phyloP scores from a whole-genome alignment of 2,113 vertebrate genomes.

The Ellobius talpinus region DNA sequence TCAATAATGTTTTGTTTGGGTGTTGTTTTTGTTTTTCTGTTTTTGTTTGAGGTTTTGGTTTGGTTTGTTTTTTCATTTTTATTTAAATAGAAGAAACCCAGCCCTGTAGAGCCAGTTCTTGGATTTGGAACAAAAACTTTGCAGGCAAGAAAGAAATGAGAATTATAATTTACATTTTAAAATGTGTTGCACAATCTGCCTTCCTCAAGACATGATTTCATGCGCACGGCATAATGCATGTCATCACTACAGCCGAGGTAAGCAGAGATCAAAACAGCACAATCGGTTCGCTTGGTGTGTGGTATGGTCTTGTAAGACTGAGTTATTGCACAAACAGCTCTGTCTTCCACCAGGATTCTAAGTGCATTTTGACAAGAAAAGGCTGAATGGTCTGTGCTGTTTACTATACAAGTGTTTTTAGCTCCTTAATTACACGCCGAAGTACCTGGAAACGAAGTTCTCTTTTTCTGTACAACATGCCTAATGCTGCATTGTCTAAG shows the following conservation, averaged over 20 bases:
- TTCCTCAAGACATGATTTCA: conserved; percentile 47
- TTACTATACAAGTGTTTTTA: conserved; percentile 47
- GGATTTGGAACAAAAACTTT: conserved; percentile 34
- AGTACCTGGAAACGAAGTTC: conserved; percentile 58
- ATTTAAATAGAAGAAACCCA: conserved; percentile 34
- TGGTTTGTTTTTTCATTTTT: neutral
- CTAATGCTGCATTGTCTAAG: neutral
- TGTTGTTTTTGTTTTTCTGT: neutral
- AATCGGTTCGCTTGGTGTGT: conserved; percentile 14
- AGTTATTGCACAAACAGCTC: conserved; percentile 68
- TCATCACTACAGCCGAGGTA: conserved; percentile 26
- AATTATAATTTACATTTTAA: conserved; percentile 64
- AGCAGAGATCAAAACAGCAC: conserved; percentile 10
- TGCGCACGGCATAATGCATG: conserved; percentile 2
- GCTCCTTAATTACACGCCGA: conserved; percentile 71
- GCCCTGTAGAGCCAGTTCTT: conserved; percentile 7
- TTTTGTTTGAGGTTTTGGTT: neutral
- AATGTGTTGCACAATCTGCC: conserved; percentile 17
- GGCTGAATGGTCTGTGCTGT: conserved; percentile 33
- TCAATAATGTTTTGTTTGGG: neutral
- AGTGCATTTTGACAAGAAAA: conserved; percentile 72
- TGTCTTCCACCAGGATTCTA: conserved; percentile 67
- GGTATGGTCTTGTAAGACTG: neutral
- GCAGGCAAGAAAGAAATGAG: conserved; percentile 52
- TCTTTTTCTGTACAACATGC: conserved; percentile 46